A percentile compares a stretch with the other conserved stretches of the same genome.
phyloP scores from a whole-genome alignment of 2,113 vertebrate genomes.

The Ciconia boyciana region DNA sequence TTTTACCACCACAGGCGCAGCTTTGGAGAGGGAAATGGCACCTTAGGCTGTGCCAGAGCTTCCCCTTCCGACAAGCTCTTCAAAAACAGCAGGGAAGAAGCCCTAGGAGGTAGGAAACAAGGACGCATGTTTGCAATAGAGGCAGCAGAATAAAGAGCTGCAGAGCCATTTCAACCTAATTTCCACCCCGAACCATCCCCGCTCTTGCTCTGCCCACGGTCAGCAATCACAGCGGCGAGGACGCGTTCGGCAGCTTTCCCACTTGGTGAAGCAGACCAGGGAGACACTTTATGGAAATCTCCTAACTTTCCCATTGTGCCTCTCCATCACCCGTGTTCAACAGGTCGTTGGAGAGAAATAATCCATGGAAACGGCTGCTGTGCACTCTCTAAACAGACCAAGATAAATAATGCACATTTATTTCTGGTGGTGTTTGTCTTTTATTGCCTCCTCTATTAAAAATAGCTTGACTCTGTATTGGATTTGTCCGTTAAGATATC shows the following conservation, averaged over 20 bases:
- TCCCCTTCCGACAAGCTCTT: neutral
- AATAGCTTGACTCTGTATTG: neutral
- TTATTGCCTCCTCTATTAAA: neutral
- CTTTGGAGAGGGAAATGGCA: neutral
- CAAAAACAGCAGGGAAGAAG: neutral
- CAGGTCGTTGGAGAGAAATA: neutral
- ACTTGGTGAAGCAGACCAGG: neutral
- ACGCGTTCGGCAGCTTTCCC: neutral
- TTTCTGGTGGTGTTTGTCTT: neutral
- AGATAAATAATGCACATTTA: neutral
- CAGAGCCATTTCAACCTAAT: neutral
- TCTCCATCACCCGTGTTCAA: neutral
- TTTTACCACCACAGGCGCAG: neutral
- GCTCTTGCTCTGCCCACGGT: accelerated
- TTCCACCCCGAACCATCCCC: neutral
- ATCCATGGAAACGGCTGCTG: neutral
- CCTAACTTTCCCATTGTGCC: neutral
- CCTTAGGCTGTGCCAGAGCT: neutral
- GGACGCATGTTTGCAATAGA: neutral
- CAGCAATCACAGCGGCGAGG: neutral
- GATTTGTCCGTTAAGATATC: neutral
- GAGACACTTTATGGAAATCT: neutral
- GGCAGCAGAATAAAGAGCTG: neutral
- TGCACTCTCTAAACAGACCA: neutral
- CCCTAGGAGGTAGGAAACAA: neutral